phyloP scores from a whole-genome alignment of 2,113 vertebrate genomes.

The Paradisaea rubra region DNA sequence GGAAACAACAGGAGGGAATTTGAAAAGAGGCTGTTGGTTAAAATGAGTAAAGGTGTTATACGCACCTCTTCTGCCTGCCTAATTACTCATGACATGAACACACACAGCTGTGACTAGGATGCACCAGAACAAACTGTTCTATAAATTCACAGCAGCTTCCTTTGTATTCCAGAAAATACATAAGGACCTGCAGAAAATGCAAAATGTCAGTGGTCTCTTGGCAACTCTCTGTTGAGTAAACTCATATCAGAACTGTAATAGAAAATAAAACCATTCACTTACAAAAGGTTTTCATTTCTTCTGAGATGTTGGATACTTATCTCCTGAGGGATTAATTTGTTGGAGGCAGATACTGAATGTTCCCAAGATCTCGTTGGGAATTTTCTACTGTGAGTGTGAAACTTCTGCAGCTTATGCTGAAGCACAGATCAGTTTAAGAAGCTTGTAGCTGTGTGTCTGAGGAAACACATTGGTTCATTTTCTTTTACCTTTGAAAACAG shows the following conservation, averaged over 20 bases:
- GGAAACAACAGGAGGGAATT: background rate
- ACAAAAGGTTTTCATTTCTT: background rate
- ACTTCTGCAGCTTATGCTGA: background rate
- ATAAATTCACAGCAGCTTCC: background rate
- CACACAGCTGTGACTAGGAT: background rate
- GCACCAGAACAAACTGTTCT: background rate
- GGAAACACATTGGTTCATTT: background rate
- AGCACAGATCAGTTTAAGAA: background rate
- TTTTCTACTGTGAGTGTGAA: background rate
- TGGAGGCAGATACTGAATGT: background rate
- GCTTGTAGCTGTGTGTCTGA: background rate
- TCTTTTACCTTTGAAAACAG: background rate
- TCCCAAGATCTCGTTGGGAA: background rate
- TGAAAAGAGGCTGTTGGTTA: background rate
- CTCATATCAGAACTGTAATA: background rate
- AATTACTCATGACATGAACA: constrained; percentile 12
- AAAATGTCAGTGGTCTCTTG: background rate
- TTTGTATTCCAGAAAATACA: background rate
- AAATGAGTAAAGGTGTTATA: background rate
- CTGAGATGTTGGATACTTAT: background rate
- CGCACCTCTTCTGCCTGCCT: background rate
- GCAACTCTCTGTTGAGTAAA: background rate
- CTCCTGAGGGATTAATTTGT: background rate
- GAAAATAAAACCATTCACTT: background rate
- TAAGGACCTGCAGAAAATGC: background rate